phyloP scores from a whole-genome alignment of 2,113 vertebrate species.

The Saimiri boliviensis region DNA sequence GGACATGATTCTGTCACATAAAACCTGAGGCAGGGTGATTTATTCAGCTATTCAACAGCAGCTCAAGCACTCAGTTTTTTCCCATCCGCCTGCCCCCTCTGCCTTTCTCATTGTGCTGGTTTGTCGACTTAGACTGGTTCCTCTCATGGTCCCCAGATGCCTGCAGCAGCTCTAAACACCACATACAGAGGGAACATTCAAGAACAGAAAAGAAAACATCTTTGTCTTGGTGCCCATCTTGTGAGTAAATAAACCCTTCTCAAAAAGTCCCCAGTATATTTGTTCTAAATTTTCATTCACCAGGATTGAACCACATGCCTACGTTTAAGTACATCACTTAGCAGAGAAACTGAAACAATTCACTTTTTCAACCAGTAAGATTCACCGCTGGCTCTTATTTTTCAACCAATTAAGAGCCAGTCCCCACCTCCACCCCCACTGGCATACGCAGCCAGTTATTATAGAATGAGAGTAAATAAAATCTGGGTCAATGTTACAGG shows the following conservation, averaged over 20 bases:
- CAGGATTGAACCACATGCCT: background rate
- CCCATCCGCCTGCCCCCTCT: background rate
- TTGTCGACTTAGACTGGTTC: background rate
- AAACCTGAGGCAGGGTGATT: background rate
- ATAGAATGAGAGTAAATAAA: background rate
- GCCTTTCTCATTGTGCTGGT: background rate
- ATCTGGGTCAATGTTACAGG: background rate
- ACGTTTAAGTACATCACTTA: background rate
- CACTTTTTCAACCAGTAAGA: background rate
- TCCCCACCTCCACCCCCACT: background rate
- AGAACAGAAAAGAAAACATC: background rate
- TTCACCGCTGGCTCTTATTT: background rate
- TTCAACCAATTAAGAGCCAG: background rate
- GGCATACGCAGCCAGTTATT: background rate
- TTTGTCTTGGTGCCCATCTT: background rate
- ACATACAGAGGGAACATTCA: background rate
- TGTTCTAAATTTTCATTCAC: background rate
- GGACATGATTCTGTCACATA: background rate
- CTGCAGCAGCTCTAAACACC: background rate
- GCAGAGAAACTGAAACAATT: background rate
- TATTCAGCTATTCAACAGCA: background rate
- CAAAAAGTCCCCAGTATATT: background rate
- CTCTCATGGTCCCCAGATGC: background rate
- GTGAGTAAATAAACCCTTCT: background rate
- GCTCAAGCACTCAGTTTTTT: rapidly evolving